Conservation (phyloP, 2,113 vertebrate genomes). For the Aythya baeri region DNA sequence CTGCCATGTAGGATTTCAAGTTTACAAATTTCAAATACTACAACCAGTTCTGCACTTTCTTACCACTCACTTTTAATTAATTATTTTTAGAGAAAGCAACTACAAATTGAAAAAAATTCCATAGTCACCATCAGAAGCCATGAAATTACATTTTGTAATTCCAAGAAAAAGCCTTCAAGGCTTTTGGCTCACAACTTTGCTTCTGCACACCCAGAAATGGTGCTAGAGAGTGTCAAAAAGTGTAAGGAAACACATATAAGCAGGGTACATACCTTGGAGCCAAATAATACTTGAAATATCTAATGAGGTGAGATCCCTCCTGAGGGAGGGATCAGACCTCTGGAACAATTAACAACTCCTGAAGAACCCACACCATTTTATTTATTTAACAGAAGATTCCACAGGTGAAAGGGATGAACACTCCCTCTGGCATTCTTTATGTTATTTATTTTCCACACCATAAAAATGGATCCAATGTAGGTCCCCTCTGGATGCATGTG, state of each 20-base stretch:
- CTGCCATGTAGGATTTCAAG: neutral
- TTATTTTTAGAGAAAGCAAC: neutral
- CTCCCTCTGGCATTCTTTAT: neutral
- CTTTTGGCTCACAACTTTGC: neutral
- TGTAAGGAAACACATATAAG: rapidly evolving
- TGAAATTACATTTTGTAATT: neutral
- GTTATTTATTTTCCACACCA: conserved; percentile 15
- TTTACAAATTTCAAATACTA: neutral
- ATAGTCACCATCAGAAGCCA: rapidly evolving
- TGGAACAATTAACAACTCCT: neutral
- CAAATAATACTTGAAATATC: neutral
- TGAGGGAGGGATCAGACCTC: neutral
- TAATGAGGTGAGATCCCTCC: neutral
- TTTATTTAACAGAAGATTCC: neutral
- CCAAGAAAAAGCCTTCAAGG: neutral
- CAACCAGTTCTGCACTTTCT: neutral
- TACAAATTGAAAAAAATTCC: neutral
- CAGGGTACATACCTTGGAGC: neutral
- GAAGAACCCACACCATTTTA: neutral
- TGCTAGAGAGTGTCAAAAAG: neutral
- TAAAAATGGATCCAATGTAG: neutral
- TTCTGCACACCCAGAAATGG: neutral
- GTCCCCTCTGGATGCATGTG: neutral
- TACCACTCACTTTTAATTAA: neutral
- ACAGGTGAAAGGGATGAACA: neutral